phyloP scores from a whole-genome alignment of 2,113 vertebrate genomes.

The Chionis minor region DNA sequence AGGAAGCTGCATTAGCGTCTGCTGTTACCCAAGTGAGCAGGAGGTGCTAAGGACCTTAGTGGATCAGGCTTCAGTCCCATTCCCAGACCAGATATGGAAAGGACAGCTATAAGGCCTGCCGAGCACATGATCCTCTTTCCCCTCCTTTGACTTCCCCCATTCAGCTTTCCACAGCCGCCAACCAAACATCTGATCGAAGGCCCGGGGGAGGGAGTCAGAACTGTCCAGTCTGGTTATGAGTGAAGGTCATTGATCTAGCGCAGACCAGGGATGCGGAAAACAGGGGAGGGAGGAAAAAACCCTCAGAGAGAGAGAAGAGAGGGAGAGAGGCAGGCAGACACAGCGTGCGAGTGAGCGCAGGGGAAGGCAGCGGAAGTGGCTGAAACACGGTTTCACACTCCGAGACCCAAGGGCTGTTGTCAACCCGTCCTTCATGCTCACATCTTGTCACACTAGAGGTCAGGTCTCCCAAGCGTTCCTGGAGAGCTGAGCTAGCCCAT shows the following conservation, averaged over 20 bases:
- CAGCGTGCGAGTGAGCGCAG: not conserved
- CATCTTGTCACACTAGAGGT: conserved; percentile 71
- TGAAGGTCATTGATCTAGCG: conserved; percentile 77
- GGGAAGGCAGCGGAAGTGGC: conserved; percentile 53
- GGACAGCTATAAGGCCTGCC: not conserved
- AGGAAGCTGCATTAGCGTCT: accelerated
- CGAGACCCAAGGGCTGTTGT: conserved; percentile 61
- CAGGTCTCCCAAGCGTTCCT: conserved; percentile 75
- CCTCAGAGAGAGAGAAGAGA: conserved; percentile 19
- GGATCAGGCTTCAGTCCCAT: not conserved
- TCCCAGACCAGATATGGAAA: not conserved
- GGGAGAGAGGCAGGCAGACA: not conserved
- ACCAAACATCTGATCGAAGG: conserved; percentile 74
- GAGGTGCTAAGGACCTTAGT: not conserved
- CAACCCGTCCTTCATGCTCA: conserved; percentile 73
- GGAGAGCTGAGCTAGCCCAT: conserved; percentile 75
- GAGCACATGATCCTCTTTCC: conserved; percentile 6
- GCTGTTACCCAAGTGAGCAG: accelerated
- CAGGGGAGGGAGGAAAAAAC: conserved; percentile 38
- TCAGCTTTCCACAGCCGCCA: conserved; percentile 47
- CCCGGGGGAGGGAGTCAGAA: conserved; percentile 73
- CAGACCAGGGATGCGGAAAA: conserved; percentile 67
- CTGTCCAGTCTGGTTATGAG: conserved; percentile 80
- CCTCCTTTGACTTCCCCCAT: not conserved
- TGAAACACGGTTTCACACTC: conserved; percentile 63